Evolutionary conservation across 2,888 invertebrate species (phyloP), one percentile per base, ranked within the genome.

Genomic region (Plebejus anna): DNA sequence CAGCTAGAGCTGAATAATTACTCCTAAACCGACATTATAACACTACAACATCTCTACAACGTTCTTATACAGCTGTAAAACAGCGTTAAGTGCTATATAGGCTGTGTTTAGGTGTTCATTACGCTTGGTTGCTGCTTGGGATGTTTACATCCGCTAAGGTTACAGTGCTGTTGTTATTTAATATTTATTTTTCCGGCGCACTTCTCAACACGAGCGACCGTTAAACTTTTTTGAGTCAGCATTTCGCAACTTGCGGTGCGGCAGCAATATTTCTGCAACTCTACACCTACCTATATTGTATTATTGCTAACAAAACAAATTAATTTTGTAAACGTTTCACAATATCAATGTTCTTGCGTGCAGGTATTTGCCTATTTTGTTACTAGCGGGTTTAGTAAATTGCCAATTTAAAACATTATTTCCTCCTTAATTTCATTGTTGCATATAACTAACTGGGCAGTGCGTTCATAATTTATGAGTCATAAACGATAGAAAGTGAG

Each of bases 281-380:
- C 32, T 32, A 16, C 66, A 66, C 66, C 32, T 36, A 66, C 32
- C 32, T 32, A 32, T 32, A 32, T 32, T 32, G 32, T 32, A 32
- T 2, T 36, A 66, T 66, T 66, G 66, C 66, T 66, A 66, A 66
- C 66, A 36, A 66, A 66, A 66, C 66, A 66, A 66, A 66, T 66
- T 66, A 2, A 32, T 66, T 13, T 66, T 71, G 71, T n/a, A 71
- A 72, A 72, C 72, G 28, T 42, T 72, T 47, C 36, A 22, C 42
- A 72, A 66, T 28, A n/a, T 47, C 72, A 47, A 72, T 22, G 42
- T 71, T 38, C n/a, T 71, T 71, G 38, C 42, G 72, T 72, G 66
- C 13, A 28, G 28, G 61, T 13, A 66, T 66, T 66, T 32, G 66
- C 13, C 36, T 66, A 22, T 0, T 59, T 22, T 61, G 66, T 13